Conservation (phyloP, 2,113 vertebrate species). For the Oceanodroma tethys region DNA sequence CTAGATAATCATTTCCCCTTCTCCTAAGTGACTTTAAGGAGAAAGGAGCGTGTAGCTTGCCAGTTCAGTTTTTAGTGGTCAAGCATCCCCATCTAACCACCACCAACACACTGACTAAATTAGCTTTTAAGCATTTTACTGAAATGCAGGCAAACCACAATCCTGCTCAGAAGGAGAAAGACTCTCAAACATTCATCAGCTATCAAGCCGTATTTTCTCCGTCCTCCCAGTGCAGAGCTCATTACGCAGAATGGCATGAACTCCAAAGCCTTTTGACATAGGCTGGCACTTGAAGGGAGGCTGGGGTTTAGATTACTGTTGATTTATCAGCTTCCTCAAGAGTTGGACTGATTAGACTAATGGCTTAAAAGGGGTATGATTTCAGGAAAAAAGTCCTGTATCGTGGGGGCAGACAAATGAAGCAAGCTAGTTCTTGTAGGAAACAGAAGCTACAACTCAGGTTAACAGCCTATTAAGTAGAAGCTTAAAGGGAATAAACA, state of each 20-base stretch:
- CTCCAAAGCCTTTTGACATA: not conserved
- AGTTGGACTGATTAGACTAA: not conserved
- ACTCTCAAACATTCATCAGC: not conserved
- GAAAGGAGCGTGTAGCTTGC: conserved; percentile 43
- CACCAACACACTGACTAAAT: conserved; percentile 31
- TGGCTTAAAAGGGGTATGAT: not conserved
- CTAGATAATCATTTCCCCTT: conserved; percentile 27
- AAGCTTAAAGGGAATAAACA: not conserved
- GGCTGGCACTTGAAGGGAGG: not conserved
- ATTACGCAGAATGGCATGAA: not conserved
- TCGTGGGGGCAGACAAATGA: not conserved
- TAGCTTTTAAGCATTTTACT: conserved; percentile 37
- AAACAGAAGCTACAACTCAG: not conserved
- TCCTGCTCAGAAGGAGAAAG: not conserved
- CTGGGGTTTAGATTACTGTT: not conserved
- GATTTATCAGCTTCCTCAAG: conserved; percentile 12
- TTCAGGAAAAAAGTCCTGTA: not conserved
- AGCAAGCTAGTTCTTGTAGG: not conserved
- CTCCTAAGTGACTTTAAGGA: conserved; percentile 48
- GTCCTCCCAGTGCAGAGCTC: not conserved
- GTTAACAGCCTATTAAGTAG: not conserved
- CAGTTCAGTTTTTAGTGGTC: conserved; percentile 38
- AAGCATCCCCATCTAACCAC: conserved; percentile 3
- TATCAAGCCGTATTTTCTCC: not conserved
- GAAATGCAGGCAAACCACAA: not conserved